Base-by-base conservation (phyloP, 2,888 invertebrate genomes). In the Asteroscopus sphinx region DNA sequence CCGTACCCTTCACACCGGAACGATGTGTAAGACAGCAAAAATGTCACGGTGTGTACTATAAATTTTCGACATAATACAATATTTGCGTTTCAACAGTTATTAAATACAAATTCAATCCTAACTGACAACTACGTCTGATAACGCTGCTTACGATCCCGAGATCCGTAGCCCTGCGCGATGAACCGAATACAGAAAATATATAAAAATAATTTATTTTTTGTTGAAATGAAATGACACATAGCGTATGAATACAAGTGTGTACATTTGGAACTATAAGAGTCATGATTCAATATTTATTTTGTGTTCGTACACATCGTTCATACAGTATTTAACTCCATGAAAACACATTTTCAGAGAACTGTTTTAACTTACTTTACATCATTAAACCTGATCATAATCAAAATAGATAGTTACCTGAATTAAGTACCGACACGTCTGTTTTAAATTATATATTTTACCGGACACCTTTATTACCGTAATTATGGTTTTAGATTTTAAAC, bases 191-290 rank as follows among this genome's bases (percentile, higher is more conserved):
- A 26, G 21, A 30, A 40, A 35, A 53, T 11, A 63, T 32, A 62
- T 11, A 44, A 12, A 56, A 15, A 47, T 30, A 2, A 55, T 15
- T 46, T 28, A 28, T 41, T 36, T 21, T 21, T 6, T 25, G 41
- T 45, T 17, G 37, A 42, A 64, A 56, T 61, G 6, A 59, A 54
- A 63, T 52, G 32, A 47, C 51, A 36, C 47, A 28, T 48, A 55
- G 40, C 56, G 52, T 54, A 59, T 63, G 40, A 36, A 57, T 56
- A 56, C 52, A 59, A 72, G 67, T 71, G 58, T 56, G 15, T 12
- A 44, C 49, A 59, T 63, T 45, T 45, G 47, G 30, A 30, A 40
- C 35, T 39, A 39, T 57, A 35, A 33, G 26, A 36, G 32, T 46
- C 41, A 9, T 64, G 52, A 39, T 42, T 11, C 28, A 68, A 68